phyloP scores from a whole-genome alignment of 2,797 vertebrate genomes.

The Craterocephalus amniculus region DNA sequence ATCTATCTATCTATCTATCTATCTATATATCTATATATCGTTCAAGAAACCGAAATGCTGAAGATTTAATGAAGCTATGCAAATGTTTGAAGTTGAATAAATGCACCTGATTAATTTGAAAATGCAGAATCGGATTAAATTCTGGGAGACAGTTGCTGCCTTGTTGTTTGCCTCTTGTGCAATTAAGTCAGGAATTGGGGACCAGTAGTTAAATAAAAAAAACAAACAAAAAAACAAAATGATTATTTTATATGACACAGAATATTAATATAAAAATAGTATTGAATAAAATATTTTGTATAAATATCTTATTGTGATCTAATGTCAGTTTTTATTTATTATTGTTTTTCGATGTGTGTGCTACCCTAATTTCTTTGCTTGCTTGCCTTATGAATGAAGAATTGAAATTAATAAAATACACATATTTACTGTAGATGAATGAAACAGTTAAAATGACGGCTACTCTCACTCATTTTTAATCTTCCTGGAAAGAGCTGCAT shows the following conservation, averaged over 20 bases:
- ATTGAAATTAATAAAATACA: not conserved
- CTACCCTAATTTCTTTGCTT: too few species aligned
- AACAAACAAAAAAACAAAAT: not conserved
- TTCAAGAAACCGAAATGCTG: not conserved
- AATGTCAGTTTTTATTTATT: too few species aligned
- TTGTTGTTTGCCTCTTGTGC: not conserved
- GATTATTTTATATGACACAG: too few species aligned
- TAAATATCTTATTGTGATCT: too few species aligned
- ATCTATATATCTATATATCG: not conserved
- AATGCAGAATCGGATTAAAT: slow-evolving; percentile 48
- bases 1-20: slow-evolving; percentile 17
- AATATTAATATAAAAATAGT: too few species aligned
- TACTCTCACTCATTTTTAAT: not conserved
- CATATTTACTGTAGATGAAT: not conserved
- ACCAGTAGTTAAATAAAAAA: not conserved
- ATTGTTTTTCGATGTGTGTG: too few species aligned
- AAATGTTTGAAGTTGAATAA: slow-evolving; percentile 33
- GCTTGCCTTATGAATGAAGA: not conserved
- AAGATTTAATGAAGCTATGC: not conserved
- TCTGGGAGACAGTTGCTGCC: slow-evolving; percentile 22
- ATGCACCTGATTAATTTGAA: slow-evolving; percentile 52
- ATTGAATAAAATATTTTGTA: too few species aligned
- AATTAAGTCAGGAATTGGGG: not conserved
- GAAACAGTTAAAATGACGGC: not conserved
- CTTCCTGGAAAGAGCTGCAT: not conserved